Base-by-base conservation (phyloP, 1,140 invertebrate genomes). In the Drosophila mauritiana region DNA sequence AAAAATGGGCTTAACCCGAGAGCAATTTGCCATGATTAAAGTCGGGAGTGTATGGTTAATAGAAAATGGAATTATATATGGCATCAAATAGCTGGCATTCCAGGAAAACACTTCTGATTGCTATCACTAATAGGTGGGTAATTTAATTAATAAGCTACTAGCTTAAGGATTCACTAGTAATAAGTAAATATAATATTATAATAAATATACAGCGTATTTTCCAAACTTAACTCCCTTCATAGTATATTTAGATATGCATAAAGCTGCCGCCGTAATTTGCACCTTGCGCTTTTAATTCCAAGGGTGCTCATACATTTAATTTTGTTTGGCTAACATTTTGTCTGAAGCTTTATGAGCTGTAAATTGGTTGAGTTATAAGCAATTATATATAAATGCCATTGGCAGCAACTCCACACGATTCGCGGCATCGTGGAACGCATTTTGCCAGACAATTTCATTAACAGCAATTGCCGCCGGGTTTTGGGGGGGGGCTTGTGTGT, bases 361-460 rank as follows among this genome's bases (percentile, higher is more conserved):
- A 89, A 86, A 88, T 88, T 83, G 65, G 46, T 77, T 70, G 78
- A 89, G 83, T 83, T 79, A 89, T 65, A 83, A 64, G 69, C 72
- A 77, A 88, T 89, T 89, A 89, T 69, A 43, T 68, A 55, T 83
- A 79, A 79, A 89, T 86, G 78, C 81, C 65, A 79, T 83, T 76
- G 62, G 54, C 78, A 82, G 68, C 65, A 52, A 22, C 70, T 55
- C 72, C 61, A 76, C 53, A 73, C 72, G 59, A 75, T 39, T 81
- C 69, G 59, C 75, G 78, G 65, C 65, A 39, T 58, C 70, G 43
- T 80, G 52, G 36, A 75, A 58, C 75, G 65, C 52, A 69, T 79
- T 86, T 83, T 88, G 70, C 63, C 74, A 73, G 75, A 86, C 75
- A 79, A 76, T 83, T 86, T 76, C 58, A 86, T 86, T 86, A 89